Conservation (phyloP, 2,113 vertebrate genomes). For the Aepyceros melampus region DNA sequence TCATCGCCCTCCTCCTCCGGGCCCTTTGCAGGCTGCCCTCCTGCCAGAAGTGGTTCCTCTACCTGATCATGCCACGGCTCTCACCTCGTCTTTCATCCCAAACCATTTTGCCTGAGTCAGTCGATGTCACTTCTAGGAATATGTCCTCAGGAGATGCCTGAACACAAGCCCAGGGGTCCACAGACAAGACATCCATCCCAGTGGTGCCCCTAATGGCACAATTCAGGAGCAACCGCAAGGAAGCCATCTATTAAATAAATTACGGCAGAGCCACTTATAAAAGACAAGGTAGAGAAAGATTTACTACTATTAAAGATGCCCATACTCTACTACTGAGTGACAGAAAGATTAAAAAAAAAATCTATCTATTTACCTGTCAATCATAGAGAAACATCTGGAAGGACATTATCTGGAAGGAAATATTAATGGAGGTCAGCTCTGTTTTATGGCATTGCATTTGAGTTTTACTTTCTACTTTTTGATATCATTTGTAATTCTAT, state of each 20-base stretch:
- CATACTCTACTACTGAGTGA: neutral
- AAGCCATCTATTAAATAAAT: neutral
- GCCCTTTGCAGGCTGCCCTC: neutral
- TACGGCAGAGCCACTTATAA: neutral
- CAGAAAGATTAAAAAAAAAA: neutral
- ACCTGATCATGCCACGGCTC: too few species aligned
- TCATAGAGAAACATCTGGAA: conserved; percentile 5
- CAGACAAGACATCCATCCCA: neutral
- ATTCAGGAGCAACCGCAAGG: neutral
- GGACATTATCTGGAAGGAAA: neutral
- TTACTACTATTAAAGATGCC: neutral
- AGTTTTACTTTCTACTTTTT: conserved; percentile 33
- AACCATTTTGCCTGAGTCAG: neutral
- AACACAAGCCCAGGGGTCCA: neutral
- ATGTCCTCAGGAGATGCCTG: neutral
- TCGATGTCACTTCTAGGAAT: neutral
- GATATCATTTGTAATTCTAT: conserved; percentile 45
- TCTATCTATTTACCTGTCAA: neutral
- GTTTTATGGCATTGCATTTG: conserved; percentile 8
- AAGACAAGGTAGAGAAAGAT: neutral
- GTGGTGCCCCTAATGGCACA: neutral
- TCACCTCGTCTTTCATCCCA: neutral
- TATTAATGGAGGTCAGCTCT: neutral
- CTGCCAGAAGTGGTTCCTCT: neutral
- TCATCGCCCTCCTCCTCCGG: neutral